Base-by-base conservation (phyloP, 2,888 invertebrate species). In the Panopea generosa region DNA sequence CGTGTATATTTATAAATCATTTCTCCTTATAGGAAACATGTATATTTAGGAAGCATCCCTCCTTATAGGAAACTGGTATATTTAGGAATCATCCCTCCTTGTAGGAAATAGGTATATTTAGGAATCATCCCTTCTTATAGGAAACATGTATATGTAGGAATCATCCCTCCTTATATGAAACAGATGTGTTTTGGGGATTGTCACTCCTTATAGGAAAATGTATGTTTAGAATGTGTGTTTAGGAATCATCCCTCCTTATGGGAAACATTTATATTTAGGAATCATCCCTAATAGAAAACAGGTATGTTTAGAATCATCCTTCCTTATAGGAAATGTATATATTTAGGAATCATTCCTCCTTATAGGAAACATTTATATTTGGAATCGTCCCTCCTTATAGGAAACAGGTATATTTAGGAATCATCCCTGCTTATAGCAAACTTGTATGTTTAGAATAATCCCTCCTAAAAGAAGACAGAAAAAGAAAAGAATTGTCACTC, bases 1-100 rank as follows among this genome's bases (percentile, higher is more conserved):
- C 99, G 99, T 95, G 97, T 97, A 91, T 93, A n/a, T n/a, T n/a
- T n/a, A n/a, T 98, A 98, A 2, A 95, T 99, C 68, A 96, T 99
- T 75, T 96, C 98, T 14, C 98, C 98, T 0, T 99, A 99, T 90
- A 93, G 96, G 75, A 97, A 97, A 91, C 99, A 99, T 95, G 97
- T 97, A 91, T 93, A 97, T 84, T 95, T 99, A 88, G 99, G 98
- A 2, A 95, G 99, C 68, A 96, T 99, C 75, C 96, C 98, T 14
- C 98, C 98, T 0, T 99, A 90, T 93, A 95, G 75, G 97, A 97
- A 91, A 99, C 99, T n/a, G n/a, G n/a, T n/a, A n/a, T n/a, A 97
- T 84, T 95, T 99, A 88, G 99, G 98, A 2, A 95, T 99, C 68
- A 96, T 99, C 75, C 96, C 98, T 16, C 98, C 98, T 0, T 99